Evolutionary conservation across 2,113 vertebrate genomes (phyloP).

Genomic region (Opisthocomus hoazin): DNA sequence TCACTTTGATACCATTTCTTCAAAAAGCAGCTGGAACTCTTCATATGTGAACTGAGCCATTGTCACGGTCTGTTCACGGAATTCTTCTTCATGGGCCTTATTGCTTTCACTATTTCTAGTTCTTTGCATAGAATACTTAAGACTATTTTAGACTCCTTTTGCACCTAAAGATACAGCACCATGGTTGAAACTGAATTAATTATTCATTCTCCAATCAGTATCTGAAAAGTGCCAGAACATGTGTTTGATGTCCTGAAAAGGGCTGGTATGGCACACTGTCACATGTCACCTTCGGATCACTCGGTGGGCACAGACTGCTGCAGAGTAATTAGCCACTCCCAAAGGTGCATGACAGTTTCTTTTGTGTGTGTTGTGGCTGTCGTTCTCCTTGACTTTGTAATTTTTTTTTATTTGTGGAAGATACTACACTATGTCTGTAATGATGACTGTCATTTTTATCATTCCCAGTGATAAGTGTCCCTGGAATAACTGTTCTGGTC

Average conservation of each 20-base stretch:
- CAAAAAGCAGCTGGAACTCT: constrained; percentile 28
- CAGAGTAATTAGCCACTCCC: background rate
- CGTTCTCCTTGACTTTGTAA: background rate
- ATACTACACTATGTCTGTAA: background rate
- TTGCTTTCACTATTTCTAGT: background rate
- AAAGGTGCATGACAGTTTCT: background rate
- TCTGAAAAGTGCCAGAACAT: background rate
- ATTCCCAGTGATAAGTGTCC: background rate
- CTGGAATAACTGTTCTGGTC: background rate
- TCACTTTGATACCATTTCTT: constrained; percentile 32
- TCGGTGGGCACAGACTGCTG: background rate
- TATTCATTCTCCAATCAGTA: background rate
- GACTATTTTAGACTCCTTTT: background rate
- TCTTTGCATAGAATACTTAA: background rate
- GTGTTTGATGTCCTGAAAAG: background rate
- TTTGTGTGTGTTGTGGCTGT: background rate
- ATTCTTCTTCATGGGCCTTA: background rate
- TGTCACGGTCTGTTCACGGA: background rate
- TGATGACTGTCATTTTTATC: background rate
- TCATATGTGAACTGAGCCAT: background rate
- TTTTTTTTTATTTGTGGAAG: background rate
- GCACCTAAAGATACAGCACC: background rate
- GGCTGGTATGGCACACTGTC: background rate
- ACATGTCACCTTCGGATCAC: background rate
- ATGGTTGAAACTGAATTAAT: background rate